Conservation (phyloP, 2,888 invertebrate species). For the Caenorhabditis drosophilae region DNA sequence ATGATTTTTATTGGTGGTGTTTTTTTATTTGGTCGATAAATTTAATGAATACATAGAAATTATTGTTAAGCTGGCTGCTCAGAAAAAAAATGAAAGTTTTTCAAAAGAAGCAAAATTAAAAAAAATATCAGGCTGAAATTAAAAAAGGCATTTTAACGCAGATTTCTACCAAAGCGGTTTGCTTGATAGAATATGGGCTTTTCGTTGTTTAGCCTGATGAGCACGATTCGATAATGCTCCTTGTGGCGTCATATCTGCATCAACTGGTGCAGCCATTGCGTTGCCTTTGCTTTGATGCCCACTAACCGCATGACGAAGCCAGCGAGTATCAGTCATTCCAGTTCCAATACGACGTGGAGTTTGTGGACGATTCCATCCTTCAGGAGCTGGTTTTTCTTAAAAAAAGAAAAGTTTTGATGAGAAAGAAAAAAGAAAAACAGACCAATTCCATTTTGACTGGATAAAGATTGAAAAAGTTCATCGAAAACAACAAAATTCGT, state of each 20-base stretch:
- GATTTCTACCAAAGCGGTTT: slow-evolving; percentile 62
- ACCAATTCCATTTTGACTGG: slow-evolving; percentile 33
- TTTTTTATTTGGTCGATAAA: neutral
- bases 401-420: neutral
- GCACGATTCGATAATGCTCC: slow-evolving; percentile 61
- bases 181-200: slow-evolving; percentile 62
- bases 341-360: slow-evolving; percentile 58
- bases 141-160: neutral
- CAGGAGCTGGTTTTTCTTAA: slow-evolving; percentile 52
- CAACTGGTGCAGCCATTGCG: slow-evolving; percentile 52
- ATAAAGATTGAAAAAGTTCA: slow-evolving; percentile 76
- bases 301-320: slow-evolving; percentile 56
- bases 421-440: neutral
- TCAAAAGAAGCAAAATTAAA: neutral
- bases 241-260: slow-evolving; percentile 59
- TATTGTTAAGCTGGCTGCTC: too few species aligned
- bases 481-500: slow-evolving; percentile 87
- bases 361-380: slow-evolving; percentile 63
- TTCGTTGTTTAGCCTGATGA: slow-evolving; percentile 57
- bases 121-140: too few species aligned
- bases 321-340: slow-evolving; percentile 55
- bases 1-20: neutral
- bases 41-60: too few species aligned
- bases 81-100: too few species aligned
- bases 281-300: slow-evolving; percentile 59